Conservation (phyloP, 2,113 vertebrate species). For the Forbesichthys papilliferus region DNA sequence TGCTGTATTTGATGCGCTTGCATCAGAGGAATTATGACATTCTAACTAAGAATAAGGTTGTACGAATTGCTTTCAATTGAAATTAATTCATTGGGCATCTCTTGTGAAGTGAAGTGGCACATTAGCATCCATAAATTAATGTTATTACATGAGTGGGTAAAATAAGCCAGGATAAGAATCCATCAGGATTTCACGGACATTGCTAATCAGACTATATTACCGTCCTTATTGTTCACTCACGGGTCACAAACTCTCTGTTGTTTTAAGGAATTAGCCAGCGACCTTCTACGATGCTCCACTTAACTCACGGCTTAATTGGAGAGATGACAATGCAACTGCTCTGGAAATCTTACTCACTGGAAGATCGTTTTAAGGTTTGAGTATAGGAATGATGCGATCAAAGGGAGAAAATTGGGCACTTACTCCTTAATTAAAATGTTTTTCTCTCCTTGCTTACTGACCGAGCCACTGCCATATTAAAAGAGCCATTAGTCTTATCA, state of each 20-base stretch:
- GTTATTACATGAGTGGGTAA: slow-evolving; percentile 50
- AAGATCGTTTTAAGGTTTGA: slow-evolving; percentile 56
- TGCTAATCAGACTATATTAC: slow-evolving; percentile 57
- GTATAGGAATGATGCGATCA: slow-evolving; percentile 27
- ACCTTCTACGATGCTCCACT: slow-evolving; percentile 28
- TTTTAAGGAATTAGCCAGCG: slow-evolving; percentile 38
- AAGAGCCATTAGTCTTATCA: slow-evolving; percentile 56
- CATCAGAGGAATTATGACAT: too few relatives aligned
- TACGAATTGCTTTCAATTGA: background rate
- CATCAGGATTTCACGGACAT: slow-evolving; percentile 52
- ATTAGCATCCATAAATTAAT: slow-evolving; percentile 19
- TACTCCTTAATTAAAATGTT: slow-evolving; percentile 64
- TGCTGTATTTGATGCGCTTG: background rate
- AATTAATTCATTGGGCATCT: background rate
- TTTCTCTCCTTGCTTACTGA: slow-evolving; percentile 59
- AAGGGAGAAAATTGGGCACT: slow-evolving; percentile 29
- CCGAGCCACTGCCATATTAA: slow-evolving; percentile 49
- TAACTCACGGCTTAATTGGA: slow-evolving; percentile 59
- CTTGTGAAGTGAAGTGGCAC: slow-evolving; percentile 34
- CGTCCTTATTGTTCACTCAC: slow-evolving; percentile 63
- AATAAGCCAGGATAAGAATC: slow-evolving; percentile 56
- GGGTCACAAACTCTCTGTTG: slow-evolving; percentile 47
- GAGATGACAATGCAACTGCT: slow-evolving; percentile 54
- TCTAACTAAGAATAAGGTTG: too few relatives aligned
- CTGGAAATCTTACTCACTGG: slow-evolving; percentile 52